Evolutionary conservation across 30 jellyfish, hydroid and myxozoan species (phyloP).

Genomic region (Cassiopea andromeda): DNA sequence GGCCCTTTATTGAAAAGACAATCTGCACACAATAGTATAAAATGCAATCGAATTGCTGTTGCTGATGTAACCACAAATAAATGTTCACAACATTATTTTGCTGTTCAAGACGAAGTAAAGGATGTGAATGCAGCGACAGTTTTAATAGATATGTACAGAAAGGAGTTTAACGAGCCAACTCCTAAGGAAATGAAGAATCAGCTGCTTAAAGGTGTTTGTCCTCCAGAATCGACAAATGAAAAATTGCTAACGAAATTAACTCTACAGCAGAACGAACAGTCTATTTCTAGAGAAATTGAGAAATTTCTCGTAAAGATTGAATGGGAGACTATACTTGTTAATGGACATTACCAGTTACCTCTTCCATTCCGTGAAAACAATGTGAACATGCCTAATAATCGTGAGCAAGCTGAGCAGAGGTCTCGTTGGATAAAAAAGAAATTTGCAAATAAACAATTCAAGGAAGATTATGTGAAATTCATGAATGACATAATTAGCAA

Average conservation of each 20-base stretch:
- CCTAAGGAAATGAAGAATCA: slow-evolving; percentile 23
- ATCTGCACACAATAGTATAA: not conserved
- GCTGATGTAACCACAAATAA: not conserved
- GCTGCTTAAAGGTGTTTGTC: slow-evolving; percentile 2
- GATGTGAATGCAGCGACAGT: not conserved
- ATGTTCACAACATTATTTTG: slow-evolving; percentile 25
- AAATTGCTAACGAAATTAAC: not conserved
- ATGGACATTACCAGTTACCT: not conserved
- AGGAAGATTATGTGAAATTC: slow-evolving; percentile 15
- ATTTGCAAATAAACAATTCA: not conserved
- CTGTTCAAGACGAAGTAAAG: slow-evolving; percentile 7
- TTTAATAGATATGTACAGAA: not conserved
- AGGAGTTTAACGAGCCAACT: slow-evolving; percentile 24
- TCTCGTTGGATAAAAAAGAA: slow-evolving; percentile 28
- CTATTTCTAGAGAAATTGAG: slow-evolving; percentile 16
- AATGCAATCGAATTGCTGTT: slow-evolving; percentile 41
- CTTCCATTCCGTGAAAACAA: not conserved
- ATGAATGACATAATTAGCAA: slow-evolving; percentile 20
- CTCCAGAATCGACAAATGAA: slow-evolving; percentile 22
- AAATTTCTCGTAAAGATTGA: not conserved
- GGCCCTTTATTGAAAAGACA: slow-evolving; percentile 12
- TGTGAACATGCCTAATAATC: slow-evolving; percentile 41
- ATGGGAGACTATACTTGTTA: not conserved
- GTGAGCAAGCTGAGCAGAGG: slow-evolving; percentile 34
- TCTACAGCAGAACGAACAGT: not conserved